phyloP scores from a whole-genome alignment of 64 coral and sea anemone genomes.

The Montipora efflorescens region DNA sequence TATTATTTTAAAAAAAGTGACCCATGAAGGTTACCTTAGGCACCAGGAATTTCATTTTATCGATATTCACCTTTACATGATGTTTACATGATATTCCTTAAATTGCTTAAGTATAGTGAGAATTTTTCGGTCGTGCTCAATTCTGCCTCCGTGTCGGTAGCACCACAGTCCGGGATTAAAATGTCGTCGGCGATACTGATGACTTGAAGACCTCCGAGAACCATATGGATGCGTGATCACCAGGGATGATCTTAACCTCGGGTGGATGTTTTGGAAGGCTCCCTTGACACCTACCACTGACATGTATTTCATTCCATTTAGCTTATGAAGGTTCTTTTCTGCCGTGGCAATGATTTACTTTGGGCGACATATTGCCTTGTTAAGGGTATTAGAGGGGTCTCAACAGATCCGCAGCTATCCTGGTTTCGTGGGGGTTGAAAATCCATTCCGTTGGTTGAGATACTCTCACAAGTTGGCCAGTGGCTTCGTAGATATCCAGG shows the following conservation, averaged over 20 bases:
- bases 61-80: not conserved
- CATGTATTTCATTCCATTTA: constrained; percentile 34
- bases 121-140: not conserved
- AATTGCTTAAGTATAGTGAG: not conserved
- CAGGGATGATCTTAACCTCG: not conserved
- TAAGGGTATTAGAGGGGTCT: not conserved
- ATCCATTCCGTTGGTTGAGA: not conserved
- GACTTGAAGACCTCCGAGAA: not conserved
- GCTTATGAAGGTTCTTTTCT: not conserved
- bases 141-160: not conserved
- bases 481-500: too few relatives aligned
- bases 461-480: not conserved
- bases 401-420: too few relatives aligned
- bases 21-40: not conserved
- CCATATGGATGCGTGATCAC: constrained; percentile 4
- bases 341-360: too few relatives aligned
- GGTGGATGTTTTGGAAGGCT: constrained; percentile 5
- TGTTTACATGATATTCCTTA: not conserved
- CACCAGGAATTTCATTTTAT: constrained; percentile 11
- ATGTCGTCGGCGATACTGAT: not conserved
- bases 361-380: too few relatives aligned
- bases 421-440: too few relatives aligned
- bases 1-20: not conserved
- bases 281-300: not conserved
- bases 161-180: too few relatives aligned